Base-by-base conservation (phyloP, 2,113 vertebrate species). In the Oncorhynchus keta region DNA sequence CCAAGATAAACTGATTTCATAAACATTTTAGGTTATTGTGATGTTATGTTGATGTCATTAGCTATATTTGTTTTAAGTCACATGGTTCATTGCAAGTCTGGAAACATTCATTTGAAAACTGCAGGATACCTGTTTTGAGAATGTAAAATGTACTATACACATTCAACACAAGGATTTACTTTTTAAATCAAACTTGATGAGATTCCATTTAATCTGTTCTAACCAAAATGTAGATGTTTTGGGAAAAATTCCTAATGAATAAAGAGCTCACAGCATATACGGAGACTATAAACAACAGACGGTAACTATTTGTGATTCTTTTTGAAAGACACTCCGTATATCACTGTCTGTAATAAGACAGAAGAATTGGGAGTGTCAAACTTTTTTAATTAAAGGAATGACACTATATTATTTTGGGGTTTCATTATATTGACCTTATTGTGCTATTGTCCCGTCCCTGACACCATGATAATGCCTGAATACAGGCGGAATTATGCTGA, bases 401-500 rank as follows among this genome's bases (percentile, higher is more conserved):
- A 84, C 83, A 90, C 89, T 90, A 91, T 91, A 91, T 91, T 92
- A 89, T 91, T 91, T 86, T 90, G 87, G 79, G 87, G 88, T 91
- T 92, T 91, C 90, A 92, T 92, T 90, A 91, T 91, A 91, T 92
- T 92, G 91, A 91, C 90, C 91, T 92, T 91, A 91, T 91, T 91
- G 90, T 91, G 91, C 87, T 88, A 89, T 92, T 91, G 91, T 92
- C 83, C 86, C 55, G 84, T 85, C 87, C 80, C 88, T 91, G 91
- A 91, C 91, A 91, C 89, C 91, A 87, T 84, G 88, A 92, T 91
- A 91, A 91, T 88, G 89, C 88, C 87, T 92, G 91, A 90, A 92
- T 92, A 88, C 88, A 82, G 89, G 84, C 86, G 87, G 90, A 91
- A 91, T 92, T 92, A 92, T 92, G 87, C 90, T 85, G 85, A 83